Base-by-base conservation (phyloP, 2,113 vertebrate species). In the Sapayoa aenigma region DNA sequence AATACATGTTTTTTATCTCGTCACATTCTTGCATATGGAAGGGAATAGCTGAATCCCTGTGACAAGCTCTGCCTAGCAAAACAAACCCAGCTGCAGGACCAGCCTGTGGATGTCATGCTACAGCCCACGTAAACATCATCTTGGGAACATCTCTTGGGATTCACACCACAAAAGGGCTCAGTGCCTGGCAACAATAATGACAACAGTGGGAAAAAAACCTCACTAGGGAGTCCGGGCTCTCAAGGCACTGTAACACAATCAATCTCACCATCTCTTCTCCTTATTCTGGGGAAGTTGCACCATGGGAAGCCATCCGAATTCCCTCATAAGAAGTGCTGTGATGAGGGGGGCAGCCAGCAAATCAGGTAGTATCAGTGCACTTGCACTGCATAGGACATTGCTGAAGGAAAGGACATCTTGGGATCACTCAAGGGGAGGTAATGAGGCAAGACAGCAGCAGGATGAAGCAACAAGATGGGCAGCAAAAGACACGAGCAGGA, bases 11-110 rank as follows among this genome's bases (percentile, higher is more conserved):
- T 84, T 94, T 82, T 89, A 82, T 96, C 91, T 73, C n/a, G 25
- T 41, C n/a, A 42, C 63, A 80, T 94, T 94, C 89, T 85, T 76
- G 84, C 81, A 87, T 42, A 28, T 18, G 41, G 87, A 87, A 87
- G 31, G 14, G 49, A 63, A 77, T 49, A 79, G 41, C 31, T 80
- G 65, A 81, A 75, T 56, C 76, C 16, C 21, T 82, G 35, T 78
- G 42, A 53, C 6, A 55, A 85, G 33, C 41, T 87, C 62, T 85
- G 63, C 75, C 41, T 52, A n/a, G 63, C 63, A 80, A 31, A 87
- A 21, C n/a, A 59, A 94, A 55, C n/a, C 44, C 62, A 65, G 22
- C n/a, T 84, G 31, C 55, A 71, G 65, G 71, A 75, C 24, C 27
- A 76, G 28, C 11, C 30, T 37, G 14, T n/a, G 35, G 25, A 58